A percentile compares a stretch with the other conserved stretches of the same genome.
phyloP scores from a whole-genome alignment of 2,113 vertebrate genomes.

The Perca schrenkii region DNA sequence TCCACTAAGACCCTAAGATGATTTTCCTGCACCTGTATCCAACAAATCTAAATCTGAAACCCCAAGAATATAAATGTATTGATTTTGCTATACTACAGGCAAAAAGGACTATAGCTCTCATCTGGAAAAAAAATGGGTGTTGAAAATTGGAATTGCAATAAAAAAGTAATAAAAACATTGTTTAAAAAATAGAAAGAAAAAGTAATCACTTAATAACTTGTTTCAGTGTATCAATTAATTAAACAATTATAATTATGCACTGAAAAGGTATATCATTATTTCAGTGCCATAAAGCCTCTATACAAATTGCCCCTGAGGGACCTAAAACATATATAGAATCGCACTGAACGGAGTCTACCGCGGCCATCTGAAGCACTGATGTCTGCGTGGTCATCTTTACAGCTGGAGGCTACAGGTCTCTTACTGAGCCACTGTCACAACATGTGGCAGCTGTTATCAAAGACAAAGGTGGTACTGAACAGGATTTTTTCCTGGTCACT shows the following conservation, averaged over 20 bases:
- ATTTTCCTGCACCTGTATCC: too few relatives aligned
- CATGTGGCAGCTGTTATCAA: constrained; percentile 16
- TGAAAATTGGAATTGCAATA: too few relatives aligned
- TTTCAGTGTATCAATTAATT: constrained; percentile 35
- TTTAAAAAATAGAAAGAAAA: not conserved
- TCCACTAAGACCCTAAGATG: too few relatives aligned
- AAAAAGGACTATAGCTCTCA: too few relatives aligned
- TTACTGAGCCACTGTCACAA: constrained; percentile 12
- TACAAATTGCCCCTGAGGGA: constrained; percentile 37
- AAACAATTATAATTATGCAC: constrained; percentile 32
- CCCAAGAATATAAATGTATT: too few relatives aligned
- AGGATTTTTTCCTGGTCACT: not conserved
- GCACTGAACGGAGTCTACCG: constrained; percentile 1
- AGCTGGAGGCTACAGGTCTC: constrained; percentile 2
- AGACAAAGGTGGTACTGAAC: constrained; percentile 9
- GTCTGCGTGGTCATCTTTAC: not conserved
- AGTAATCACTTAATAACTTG: constrained; percentile 24
- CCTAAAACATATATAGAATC: constrained; percentile 28
- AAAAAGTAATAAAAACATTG: too few relatives aligned
- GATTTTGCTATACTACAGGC: too few relatives aligned
- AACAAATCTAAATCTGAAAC: too few relatives aligned
- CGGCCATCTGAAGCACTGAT: not conserved
- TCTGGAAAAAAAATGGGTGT: too few relatives aligned
- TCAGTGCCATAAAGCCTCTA: constrained; percentile 4
- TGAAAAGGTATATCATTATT: constrained; percentile 27